A percentile compares a stretch with the other conserved stretches of the same genome.
Conservation (phyloP, 2,113 vertebrate genomes). For the Patagioenas fasciata region DNA sequence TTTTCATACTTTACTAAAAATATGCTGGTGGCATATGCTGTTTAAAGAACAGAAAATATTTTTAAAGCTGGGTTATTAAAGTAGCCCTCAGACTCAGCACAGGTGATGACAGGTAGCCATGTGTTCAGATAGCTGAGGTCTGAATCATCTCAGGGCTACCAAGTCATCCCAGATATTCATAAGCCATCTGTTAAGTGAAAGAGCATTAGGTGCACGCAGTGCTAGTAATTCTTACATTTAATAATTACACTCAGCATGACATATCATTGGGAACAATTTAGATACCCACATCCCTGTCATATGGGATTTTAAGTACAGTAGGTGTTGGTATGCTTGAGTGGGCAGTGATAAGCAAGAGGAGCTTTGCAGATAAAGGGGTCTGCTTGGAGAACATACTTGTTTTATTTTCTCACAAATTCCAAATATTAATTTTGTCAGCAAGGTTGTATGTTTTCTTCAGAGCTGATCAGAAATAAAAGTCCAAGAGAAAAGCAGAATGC, state of each 20-base stretch:
- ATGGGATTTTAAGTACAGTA: neutral
- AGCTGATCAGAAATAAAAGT: neutral
- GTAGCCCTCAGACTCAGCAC: neutral
- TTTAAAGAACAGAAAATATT: neutral
- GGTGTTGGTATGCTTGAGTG: neutral
- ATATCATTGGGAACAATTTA: neutral
- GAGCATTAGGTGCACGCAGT: neutral
- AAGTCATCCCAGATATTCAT: slow-evolving; percentile 35
- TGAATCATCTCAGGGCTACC: slow-evolving; percentile 46
- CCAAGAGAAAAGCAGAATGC: neutral
- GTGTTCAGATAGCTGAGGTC: slow-evolving; percentile 43
- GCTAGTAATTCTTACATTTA: slow-evolving; percentile 33
- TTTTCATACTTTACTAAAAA: neutral
- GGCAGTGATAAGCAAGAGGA: neutral
- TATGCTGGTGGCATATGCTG: neutral
- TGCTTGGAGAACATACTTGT: neutral
- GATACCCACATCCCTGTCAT: neutral
- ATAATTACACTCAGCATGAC: neutral
- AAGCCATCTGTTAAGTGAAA: slow-evolving; percentile 57
- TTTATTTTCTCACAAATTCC: neutral
- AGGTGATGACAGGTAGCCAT: slow-evolving; percentile 48
- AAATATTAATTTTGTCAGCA: neutral
- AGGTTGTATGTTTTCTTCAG: neutral
- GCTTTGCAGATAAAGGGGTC: neutral
- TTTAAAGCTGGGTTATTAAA: slow-evolving; percentile 39